A percentile compares a stretch with the other conserved stretches of the same genome.
phyloP scores from a whole-genome alignment of 1,140 invertebrate genomes.

The Drosophila repletoides region DNA sequence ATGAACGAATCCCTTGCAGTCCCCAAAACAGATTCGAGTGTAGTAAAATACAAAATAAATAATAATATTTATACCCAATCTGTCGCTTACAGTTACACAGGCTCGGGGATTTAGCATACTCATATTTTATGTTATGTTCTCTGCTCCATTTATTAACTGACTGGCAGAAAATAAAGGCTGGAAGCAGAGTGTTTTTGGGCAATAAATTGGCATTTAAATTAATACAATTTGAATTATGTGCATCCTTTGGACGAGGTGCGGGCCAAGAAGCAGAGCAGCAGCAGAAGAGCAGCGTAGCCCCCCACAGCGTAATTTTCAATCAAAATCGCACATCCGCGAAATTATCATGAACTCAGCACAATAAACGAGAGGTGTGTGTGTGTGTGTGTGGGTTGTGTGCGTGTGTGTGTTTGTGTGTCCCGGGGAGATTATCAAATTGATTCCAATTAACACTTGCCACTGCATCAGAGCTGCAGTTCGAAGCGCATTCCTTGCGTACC shows the following conservation, averaged over 20 bases:
- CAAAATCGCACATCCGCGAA: slow-evolving; percentile 77
- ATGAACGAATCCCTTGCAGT: too few relatives aligned
- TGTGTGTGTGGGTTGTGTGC: background rate
- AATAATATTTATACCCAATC: slow-evolving; percentile 64
- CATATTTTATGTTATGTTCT: slow-evolving; percentile 25
- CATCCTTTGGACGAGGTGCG: slow-evolving; percentile 24
- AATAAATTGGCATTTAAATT: slow-evolving; percentile 82
- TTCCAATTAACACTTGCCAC: slow-evolving; percentile 83
- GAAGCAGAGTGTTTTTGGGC: slow-evolving; percentile 49
- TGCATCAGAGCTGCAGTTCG: slow-evolving; percentile 47
- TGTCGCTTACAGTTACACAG: slow-evolving; percentile 59
- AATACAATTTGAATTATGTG: slow-evolving; percentile 82
- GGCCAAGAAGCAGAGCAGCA: slow-evolving; percentile 37
- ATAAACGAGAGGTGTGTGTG: slow-evolving; percentile 13
- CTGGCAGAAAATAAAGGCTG: slow-evolving; percentile 8
- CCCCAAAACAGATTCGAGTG: slow-evolving; percentile 7
- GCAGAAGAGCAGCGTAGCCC: slow-evolving; percentile 38
- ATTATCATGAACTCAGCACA: slow-evolving; percentile 79
- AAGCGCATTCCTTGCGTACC: slow-evolving; percentile 25
- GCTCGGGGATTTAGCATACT: slow-evolving; percentile 33
- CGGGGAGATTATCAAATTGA: slow-evolving; percentile 81
- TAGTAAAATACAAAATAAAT: slow-evolving; percentile 17
- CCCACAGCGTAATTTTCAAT: slow-evolving; percentile 81
- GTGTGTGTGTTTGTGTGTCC: slow-evolving; percentile 19
- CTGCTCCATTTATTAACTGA: slow-evolving; percentile 53